phyloP scores from a whole-genome alignment of 2,113 vertebrate species.

The Bucco capensis region DNA sequence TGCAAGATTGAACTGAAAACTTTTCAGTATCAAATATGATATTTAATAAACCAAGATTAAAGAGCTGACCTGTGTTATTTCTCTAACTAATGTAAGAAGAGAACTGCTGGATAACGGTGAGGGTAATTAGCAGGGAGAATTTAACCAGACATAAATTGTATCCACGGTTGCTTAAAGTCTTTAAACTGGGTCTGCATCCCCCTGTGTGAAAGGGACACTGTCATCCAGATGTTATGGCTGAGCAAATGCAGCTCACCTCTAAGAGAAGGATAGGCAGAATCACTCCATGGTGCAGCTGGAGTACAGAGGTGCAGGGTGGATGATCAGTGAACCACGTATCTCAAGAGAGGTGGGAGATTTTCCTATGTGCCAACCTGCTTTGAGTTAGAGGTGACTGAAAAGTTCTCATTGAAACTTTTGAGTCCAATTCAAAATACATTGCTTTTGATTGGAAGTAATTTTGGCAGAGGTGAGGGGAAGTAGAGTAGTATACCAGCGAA shows the following conservation, averaged over 20 bases:
- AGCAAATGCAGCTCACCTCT: neutral
- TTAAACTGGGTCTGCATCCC: neutral
- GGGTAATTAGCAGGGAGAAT: neutral
- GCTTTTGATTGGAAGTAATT: neutral
- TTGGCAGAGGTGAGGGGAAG: neutral
- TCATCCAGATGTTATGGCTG: neutral
- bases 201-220: neutral
- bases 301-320: neutral
- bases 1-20: neutral
- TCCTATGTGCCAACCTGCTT: neutral
- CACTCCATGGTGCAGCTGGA: rapidly evolving
- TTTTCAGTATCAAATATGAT: neutral
- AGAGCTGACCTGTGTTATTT: neutral
- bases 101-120: neutral
- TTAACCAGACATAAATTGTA: neutral
- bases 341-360: neutral
- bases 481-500: neutral
- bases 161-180: neutral
- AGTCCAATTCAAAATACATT: neutral
- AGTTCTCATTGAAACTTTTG: neutral
- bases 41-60: neutral
- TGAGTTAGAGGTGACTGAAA: neutral
- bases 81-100: neutral
- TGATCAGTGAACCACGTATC: neutral
- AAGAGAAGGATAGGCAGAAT: neutral